These are phyloP conservation scores for Protonemura montana DNA, from an alignment of 2,888 invertebrate species.

Conservation along the genomic window DNA sequence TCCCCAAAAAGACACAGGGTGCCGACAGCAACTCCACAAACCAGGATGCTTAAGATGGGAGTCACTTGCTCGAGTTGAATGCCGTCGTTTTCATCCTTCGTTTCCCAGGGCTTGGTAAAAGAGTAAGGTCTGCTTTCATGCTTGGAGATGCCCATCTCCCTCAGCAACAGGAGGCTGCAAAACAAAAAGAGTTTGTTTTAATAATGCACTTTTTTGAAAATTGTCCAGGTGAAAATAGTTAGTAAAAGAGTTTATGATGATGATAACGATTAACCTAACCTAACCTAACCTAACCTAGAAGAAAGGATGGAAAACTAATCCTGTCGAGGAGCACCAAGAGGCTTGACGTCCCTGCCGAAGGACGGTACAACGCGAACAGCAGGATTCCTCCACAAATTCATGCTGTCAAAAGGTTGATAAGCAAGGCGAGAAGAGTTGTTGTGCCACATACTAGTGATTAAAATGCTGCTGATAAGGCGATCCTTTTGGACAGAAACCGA, in stretches of 20 bases:
- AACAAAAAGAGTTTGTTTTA: not conserved
- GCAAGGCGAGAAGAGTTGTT: too few species aligned
- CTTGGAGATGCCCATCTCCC: not conserved
- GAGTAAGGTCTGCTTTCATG: not conserved
- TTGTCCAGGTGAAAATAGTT: too few species aligned
- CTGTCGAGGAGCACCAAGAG: too few species aligned
- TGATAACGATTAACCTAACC: too few species aligned
- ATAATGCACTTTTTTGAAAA: too few species aligned
- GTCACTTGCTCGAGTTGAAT: not conserved
- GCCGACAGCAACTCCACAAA: not conserved
- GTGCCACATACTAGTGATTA: not conserved
- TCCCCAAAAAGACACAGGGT: not conserved
- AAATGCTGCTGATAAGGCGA: not conserved
- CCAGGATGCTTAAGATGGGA: not conserved
- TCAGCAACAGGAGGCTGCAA: not conserved
- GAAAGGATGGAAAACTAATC: too few species aligned
- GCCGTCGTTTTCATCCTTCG: not conserved
- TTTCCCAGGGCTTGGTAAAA: not conserved
- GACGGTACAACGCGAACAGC: too few species aligned
- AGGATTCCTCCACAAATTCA: too few species aligned
- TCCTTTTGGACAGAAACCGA: not conserved
- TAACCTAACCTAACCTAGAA: too few species aligned
- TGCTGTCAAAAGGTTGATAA: too few species aligned
- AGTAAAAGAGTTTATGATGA: too few species aligned
- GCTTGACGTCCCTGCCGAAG: too few species aligned